Base-by-base conservation (phyloP, 2,113 vertebrate species). In the Echinops telfairi region DNA sequence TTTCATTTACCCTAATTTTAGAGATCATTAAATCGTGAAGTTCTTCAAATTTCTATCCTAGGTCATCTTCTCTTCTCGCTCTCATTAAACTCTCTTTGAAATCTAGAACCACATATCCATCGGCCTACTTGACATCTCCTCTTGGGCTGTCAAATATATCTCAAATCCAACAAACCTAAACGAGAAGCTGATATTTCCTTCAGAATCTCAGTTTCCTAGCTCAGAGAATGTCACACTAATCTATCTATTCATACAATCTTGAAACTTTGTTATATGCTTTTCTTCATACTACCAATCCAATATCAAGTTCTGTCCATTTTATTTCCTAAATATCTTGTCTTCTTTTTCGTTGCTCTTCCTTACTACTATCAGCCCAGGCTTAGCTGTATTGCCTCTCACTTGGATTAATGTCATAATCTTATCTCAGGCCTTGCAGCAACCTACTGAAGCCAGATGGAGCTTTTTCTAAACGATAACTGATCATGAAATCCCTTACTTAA, bases 101-200 rank as follows among this genome's bases (percentile, higher is more conserved):
- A 38, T n/a, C 11, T 73, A 11, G 33, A 89, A 29, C 14, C 38
- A n/a, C 79, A 53, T 57, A 47, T 70, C 17, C 17, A 73, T 70
- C 33, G 5, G 47, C 47, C 47, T 33, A 82, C 6, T 22, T 92
- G 77, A 31, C 5, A 62, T 86, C 8, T 68, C 19, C n/a, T 92
- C 76, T 92, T 78, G 78, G 43, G 81, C 25, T 68, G 60, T 90
- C 40, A 66, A n/a, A 90, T 57, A 79, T n/a, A 78, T 0, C 8
- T 81, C 27, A 68, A 27, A 83, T 53, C 85, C 64, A 94, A 62
- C 62, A 92, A n/a, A 79, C n/a, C 31, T 36, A 58, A 89, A 64
- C 47, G 2, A 60, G 2, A 88, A 89, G 22, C 81, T 80, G 36
- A 5, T 89, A 77, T 36, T 23, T 90, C 75, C 77, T 86, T 73